Evolutionary conservation across 2,113 vertebrate genomes (phyloP), one percentile per base, ranked within the genome.

Genomic region (Chunga burmeisteri): DNA sequence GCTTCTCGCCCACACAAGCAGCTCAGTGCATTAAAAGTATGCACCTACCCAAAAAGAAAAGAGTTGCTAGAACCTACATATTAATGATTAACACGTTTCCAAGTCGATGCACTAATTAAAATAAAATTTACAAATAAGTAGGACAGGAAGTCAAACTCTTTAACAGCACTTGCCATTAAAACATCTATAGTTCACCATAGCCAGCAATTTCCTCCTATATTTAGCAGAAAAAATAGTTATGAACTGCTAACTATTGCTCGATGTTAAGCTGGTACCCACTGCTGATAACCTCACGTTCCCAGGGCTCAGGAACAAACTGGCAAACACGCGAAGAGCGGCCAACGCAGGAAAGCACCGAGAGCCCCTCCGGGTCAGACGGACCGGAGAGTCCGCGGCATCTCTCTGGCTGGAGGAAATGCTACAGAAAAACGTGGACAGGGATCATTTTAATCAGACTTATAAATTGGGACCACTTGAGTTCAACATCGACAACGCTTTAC

Each of bases 1-100:
- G 87, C 73, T 86, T 10, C 75, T 63, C 2, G 29, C 90, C 95
- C 95, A 95, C 97, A 94, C 91, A 95, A 42, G 93, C 68, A 92
- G 89, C 82, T 89, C 80, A 49, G 62, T 21, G 85, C 86, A 23
- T 32, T 49, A 27, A 7, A 73, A 80, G 47, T 6, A 72, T 5
- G 27, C 59, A 55, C 47, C 47, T 10, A 22, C 8, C 53, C 82
- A 15, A 49, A 74, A 82, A 78, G 46, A 73, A 75, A 10, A 75
- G 86, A 67, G 89, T 55, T 74, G 88, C 63, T 42, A 3, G 9
- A 61, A 90, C 50, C 22, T 26, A 26, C 1, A 4, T 4, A 29
- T 19, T 3, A 5, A 58, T 19, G 58, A 88, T 62, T n/a, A 70
- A 67, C 36, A n/a, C 2, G 0, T 65, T 90, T 86, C 63, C 44